Evolutionary conservation across 2,888 invertebrate genomes (phyloP).

Genomic region (Pseudanteris insignis): DNA sequence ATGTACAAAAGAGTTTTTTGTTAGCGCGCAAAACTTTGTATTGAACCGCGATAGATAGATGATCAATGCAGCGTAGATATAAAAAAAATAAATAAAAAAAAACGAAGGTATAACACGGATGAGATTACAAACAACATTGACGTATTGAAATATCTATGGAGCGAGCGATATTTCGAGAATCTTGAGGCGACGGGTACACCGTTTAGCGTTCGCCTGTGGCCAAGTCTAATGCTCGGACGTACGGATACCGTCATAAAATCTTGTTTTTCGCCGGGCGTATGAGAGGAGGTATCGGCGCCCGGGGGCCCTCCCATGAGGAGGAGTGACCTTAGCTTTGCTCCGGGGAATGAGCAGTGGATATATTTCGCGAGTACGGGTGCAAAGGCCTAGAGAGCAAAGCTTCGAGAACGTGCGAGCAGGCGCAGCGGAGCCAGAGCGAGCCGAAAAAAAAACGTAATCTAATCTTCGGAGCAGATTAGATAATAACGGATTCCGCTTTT

Average conservation of each 20-base stretch:
- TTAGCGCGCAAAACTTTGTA: too few relatives aligned
- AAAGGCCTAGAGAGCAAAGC: conserved; percentile 36
- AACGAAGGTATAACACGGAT: background rate
- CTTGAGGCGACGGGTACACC: conserved; percentile 27
- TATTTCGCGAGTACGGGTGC: conserved; percentile 49
- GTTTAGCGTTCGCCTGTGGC: conserved; percentile 44
- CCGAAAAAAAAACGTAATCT: too few relatives aligned
- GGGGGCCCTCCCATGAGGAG: conserved; percentile 66
- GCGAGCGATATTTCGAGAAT: conserved; percentile 27
- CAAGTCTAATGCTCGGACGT: conserved; percentile 45
- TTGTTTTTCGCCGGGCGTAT: conserved; percentile 55
- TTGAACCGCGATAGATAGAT: too few relatives aligned
- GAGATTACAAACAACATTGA: conserved; percentile 31
- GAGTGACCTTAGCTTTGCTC: conserved; percentile 63
- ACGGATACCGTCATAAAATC: conserved; percentile 55
- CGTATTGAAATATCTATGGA: conserved; percentile 36
- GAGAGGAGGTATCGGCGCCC: conserved; percentile 61
- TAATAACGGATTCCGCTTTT: too few relatives aligned
- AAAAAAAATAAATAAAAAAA: too few relatives aligned
- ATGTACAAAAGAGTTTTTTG: too few relatives aligned
- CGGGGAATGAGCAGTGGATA: conserved; percentile 60
- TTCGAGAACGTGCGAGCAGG: conserved; percentile 23
- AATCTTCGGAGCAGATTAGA: too few relatives aligned
- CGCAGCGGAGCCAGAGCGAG: too few relatives aligned
- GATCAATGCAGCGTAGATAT: too few relatives aligned